Evolutionary conservation across 2,797 vertebrate genomes (phyloP), one percentile per base, ranked within the genome.

Genomic region (Oophaga sylvatica): DNA sequence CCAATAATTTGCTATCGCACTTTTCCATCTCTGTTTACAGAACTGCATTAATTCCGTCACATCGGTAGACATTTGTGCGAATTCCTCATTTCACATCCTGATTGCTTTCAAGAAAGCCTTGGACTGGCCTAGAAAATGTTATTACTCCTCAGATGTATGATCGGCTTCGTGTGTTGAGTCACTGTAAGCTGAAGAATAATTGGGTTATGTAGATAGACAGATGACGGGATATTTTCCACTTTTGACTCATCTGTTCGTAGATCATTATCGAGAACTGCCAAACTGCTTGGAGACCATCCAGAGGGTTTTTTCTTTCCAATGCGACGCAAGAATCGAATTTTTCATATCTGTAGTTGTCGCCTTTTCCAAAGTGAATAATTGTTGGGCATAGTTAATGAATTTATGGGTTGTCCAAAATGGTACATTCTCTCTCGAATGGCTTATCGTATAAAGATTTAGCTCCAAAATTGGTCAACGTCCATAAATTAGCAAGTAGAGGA

Each of bases 151-250:
- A 71, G 68, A 71, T 71, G 68, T 35, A 35, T 6, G 1, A 5
- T 41, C 35, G 68, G 68, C 7, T 31, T 17, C 2, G 31, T 19
- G 68, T 41, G 19, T 41, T 35, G 29, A 71, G 68, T 71, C 68
- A 71, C 68, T 35, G 68, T 17, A 70, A 70, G 29, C 68, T 70
- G 29, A 71, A 71, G 68, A 6, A 3, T 71, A 71, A 71, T 17
- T 71, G 29, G 68, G 68, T 41, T 71, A 71, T 71, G 11, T 41
- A 41, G 68, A 71, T 29, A 71, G 68, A 71, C 68, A 71, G 68
- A 71, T 19, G 68, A 20, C 29, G 29, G 68, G 31, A 41, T 31
- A 19, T 41, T 71, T 71, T 20, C 31, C 68, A 41, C 68, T 35
- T 71, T 20, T 71, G 68, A 71, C 68, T 71, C 35, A 68, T 71